Evolutionary conservation across 2,113 vertebrate genomes (phyloP), one percentile per base, ranked within the genome.

Genomic region (Siphamia tubifer): DNA sequence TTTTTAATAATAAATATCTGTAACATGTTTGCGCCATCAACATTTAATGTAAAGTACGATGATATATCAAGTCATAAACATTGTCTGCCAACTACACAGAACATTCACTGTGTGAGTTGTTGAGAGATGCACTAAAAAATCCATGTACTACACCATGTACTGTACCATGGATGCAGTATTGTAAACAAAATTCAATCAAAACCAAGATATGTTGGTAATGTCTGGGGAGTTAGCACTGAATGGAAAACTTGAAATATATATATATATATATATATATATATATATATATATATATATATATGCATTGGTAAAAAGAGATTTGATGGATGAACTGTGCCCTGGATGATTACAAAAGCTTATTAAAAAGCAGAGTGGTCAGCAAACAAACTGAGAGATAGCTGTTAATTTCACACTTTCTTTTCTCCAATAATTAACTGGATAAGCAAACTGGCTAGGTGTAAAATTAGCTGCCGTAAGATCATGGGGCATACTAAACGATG

Each of bases 401-500:
- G 1, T 8, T 30, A 48, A 52, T 32, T 9, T 51, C 4, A 34
- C 17, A 3, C 49, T 52, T 61, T 17, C 15, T 32, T 23, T 6
- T 6, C 1, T 30, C 2, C 15, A 11, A 5, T 58, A 61, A 82
- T 63, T 70, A 44, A 35, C 43, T 75, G 15, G 30, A 68, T 54
- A 65, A 55, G 12, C 31, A 68, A 77, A 55, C 11, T 45, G n/a
- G 15, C 34, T 48, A 2, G 16, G 20, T 65, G 8, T 32, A 27
- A 60, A 73, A 80, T 78, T 43, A 54, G 51, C 64, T 38, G 12
- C 55, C 2, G 8, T 19, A 4, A 53, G 34, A 54, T 32, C 36
- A 27, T 2, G 8, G 13, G 8, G 15, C 16, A 32, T 8, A n/a
- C 16, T 47, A 52, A 85, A 81, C 66, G 67, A 74, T 48, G 52